These are phyloP conservation scores for Aurelia aurita DNA, from an alignment of 30 jellyfish, hydroid and myxozoan genomes.

Conservation along the genomic window DNA sequence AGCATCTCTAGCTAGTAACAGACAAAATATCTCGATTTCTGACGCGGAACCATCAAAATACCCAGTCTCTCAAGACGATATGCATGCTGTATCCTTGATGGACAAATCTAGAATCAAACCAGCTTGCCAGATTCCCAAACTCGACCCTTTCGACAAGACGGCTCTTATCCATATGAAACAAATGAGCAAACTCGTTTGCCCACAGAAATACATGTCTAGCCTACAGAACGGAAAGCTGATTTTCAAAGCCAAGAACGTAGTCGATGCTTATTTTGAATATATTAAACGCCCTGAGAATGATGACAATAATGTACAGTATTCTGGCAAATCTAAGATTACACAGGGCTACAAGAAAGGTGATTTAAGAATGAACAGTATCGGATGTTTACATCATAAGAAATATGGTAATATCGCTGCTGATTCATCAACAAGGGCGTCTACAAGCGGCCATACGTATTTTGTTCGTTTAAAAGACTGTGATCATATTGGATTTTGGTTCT, in stretches of 20 bases:
- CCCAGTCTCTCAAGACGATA: no score
- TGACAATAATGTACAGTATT: constrained; percentile 35
- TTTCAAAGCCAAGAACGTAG: constrained; percentile 24
- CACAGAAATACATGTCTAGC: constrained; percentile 29
- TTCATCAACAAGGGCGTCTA: neutral
- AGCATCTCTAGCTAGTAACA: no score
- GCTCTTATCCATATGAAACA: constrained; percentile 45
- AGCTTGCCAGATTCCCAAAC: constrained; percentile 61
- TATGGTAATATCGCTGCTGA: neutral
- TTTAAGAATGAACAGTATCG: constrained; percentile 13
- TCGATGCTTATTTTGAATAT: constrained; percentile 48
- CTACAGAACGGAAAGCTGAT: constrained; percentile 31
- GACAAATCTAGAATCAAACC: neutral
- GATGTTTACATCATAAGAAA: constrained; percentile 8
- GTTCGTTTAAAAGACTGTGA: neutral
- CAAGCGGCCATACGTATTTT: neutral
- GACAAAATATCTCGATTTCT: no score
- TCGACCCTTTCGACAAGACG: constrained; percentile 64
- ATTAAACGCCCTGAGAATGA: constrained; percentile 60
- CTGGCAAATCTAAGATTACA: neutral
- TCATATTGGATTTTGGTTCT: constrained; percentile 8
- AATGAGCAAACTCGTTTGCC: constrained; percentile 23
- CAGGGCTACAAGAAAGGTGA: neutral
- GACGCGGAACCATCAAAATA: no score
- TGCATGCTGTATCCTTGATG: no score